Evolutionary conservation across 1,140 invertebrate genomes (phyloP), one percentile per base, ranked within the genome.

Genomic region (Marisa cornuarietis): DNA sequence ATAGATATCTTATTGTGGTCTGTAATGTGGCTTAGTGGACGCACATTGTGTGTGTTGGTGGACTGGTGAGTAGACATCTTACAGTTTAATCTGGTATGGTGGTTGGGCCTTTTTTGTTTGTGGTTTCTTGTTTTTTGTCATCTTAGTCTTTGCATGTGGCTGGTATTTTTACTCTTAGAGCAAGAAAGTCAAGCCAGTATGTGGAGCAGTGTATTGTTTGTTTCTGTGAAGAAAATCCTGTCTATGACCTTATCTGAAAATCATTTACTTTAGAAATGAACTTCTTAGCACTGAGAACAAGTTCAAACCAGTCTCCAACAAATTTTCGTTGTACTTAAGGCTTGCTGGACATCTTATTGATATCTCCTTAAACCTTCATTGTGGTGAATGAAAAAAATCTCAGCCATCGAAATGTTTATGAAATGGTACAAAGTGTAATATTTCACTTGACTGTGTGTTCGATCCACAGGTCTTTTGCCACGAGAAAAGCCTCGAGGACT

Each of bases 401-500:
- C n/a, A n/a, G 31, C 6, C 31, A 0, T 42, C 31, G 2, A 42
- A 42, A 42, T 42, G 31, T 42, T 42, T 42, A 42, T 42, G 6
- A 42, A 42, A 42, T 42, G 31, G 31, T 42, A 42, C 31, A 42
- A 42, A 4, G 31, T 42, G 31, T 42, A 42, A 42, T 42, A 42
- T 42, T 42, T 6, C 31, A 42, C 31, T 2, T 42, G 31, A 11
- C 16, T 7, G n/a, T n/a, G 31, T 13, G 20, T 68, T 71, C 42
- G 84, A 82, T 82, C 90, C 91, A 9, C 86, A 95, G 95, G 94
- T 79, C 93, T 95, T 81, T 91, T 96, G 58, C 94, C 95, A 2
- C 94, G 94, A 89, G 94, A 96, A 63, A 91, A 90, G 80, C 89
- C 91, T 82, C 95, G 95, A 88, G 95, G 96, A 49, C 96, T 97